Percentiles rank a stretch among this genome's conserved stretches.
Evolutionary conservation across 2,888 invertebrate species (phyloP).

Genomic region (Agrochola macilenta): DNA sequence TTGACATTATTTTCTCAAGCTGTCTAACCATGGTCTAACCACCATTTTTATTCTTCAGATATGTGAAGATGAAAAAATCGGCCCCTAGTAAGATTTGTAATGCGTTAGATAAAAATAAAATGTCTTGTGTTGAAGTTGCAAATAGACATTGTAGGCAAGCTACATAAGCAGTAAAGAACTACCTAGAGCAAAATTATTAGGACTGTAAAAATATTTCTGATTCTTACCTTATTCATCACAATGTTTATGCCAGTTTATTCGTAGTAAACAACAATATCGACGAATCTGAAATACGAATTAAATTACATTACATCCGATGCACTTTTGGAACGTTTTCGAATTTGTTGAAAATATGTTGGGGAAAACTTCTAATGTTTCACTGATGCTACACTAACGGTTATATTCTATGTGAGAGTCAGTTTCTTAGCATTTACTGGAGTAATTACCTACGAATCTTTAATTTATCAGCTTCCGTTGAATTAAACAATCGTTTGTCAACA

Average conservation of each 20-base stretch:
- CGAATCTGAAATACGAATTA: slow-evolving; percentile 33
- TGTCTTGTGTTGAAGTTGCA: not conserved
- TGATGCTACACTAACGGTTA: slow-evolving; percentile 2
- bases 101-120: not conserved
- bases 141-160: not conserved
- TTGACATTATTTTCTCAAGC: too few relatives aligned
- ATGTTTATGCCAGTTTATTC: slow-evolving; percentile 15
- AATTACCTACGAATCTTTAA: slow-evolving; percentile 36
- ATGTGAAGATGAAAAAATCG: too few relatives aligned
- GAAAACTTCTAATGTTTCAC: not conserved
- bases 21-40: too few relatives aligned
- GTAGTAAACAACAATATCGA: slow-evolving; percentile 2
- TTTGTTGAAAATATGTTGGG: not conserved
- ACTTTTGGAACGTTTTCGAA: not conserved
- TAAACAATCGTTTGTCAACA: slow-evolving; percentile 59
- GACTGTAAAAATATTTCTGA: not conserved
- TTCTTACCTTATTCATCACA: slow-evolving; percentile 60
- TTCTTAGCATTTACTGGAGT: not conserved
- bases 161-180: not conserved
- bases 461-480: slow-evolving; percentile 27
- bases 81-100: not conserved
- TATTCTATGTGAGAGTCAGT: not conserved
- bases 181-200: not conserved
- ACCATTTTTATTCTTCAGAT: too few relatives aligned
- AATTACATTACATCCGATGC: slow-evolving; percentile 8